phyloP scores from a whole-genome alignment of 2,888 invertebrate genomes.

The Dichetophora obliterata region DNA sequence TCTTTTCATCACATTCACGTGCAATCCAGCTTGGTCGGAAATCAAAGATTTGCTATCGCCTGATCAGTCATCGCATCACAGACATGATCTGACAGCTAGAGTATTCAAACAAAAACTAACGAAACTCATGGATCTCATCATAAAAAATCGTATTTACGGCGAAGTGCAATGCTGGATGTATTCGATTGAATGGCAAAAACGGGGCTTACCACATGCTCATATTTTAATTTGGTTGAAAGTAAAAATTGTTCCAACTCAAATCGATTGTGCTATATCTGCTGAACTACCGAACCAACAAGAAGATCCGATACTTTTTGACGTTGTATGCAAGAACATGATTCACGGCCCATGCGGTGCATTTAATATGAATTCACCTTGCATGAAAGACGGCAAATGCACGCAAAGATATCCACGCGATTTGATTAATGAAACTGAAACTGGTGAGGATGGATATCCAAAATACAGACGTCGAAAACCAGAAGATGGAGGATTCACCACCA shows the following conservation, averaged over 20 bases:
- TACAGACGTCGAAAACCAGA: background rate
- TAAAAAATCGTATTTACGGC: background rate
- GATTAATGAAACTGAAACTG: background rate
- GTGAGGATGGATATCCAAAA: background rate
- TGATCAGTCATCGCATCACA: background rate
- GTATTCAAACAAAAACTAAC: too few species aligned
- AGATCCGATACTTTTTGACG: slow-evolving; percentile 50
- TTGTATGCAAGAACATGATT: slow-evolving; percentile 60
- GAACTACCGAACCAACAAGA: background rate
- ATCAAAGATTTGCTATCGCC: background rate
- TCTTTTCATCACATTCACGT: background rate
- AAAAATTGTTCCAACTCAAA: background rate
- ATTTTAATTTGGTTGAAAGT: background rate
- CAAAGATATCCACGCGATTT: slow-evolving; percentile 61
- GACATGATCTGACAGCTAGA: background rate
- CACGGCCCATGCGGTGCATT: slow-evolving; percentile 60
- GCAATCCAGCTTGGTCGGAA: background rate
- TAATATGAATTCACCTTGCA: slow-evolving; percentile 56
- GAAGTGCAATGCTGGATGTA: background rate
- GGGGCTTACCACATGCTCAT: too few species aligned
- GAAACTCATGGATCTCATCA: background rate
- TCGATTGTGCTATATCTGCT: background rate
- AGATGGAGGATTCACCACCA: background rate
- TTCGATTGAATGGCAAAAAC: background rate
- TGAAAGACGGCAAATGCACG: slow-evolving; percentile 60